Evolutionary conservation across 2,797 vertebrate species (phyloP).

Genomic region (Leucoraja ocellata): DNA sequence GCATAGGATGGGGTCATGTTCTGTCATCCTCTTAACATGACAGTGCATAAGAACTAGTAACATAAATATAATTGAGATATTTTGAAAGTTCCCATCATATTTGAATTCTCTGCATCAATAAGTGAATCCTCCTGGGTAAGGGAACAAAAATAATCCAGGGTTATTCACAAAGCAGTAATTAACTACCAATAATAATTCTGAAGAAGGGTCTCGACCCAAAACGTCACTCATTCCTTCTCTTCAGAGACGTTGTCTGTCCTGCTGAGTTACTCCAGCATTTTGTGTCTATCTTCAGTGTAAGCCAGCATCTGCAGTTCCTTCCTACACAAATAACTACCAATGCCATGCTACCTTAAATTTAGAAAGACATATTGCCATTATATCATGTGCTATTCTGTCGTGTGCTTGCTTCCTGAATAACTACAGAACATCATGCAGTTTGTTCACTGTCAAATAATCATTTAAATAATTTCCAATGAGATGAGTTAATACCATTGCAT

Average conservation of each 20-base stretch:
- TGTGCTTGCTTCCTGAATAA: background rate
- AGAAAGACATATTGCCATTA: background rate
- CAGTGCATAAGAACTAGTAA: background rate
- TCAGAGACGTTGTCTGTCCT: no score
- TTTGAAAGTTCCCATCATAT: background rate
- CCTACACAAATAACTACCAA: no score
- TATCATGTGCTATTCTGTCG: background rate
- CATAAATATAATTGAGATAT: background rate
- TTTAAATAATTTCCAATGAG: background rate
- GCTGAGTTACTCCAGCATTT: no score
- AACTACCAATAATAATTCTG: no score
- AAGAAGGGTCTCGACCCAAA: no score
- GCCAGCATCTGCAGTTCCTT: no score
- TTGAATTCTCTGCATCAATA: background rate
- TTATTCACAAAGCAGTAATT: constrained; percentile 2
- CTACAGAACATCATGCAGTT: background rate
- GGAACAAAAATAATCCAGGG: background rate
- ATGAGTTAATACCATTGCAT: background rate
- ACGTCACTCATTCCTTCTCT: no score
- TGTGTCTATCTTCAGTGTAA: no score
- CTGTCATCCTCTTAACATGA: background rate
- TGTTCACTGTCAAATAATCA: constrained; percentile 3
- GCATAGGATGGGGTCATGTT: background rate
- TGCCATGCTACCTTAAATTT: background rate
- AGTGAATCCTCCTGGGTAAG: background rate